Evolutionary conservation across 64 coral and sea anemone species (phyloP), one percentile per base, ranked within the genome.

Genomic region (Montipora capricornis): DNA sequence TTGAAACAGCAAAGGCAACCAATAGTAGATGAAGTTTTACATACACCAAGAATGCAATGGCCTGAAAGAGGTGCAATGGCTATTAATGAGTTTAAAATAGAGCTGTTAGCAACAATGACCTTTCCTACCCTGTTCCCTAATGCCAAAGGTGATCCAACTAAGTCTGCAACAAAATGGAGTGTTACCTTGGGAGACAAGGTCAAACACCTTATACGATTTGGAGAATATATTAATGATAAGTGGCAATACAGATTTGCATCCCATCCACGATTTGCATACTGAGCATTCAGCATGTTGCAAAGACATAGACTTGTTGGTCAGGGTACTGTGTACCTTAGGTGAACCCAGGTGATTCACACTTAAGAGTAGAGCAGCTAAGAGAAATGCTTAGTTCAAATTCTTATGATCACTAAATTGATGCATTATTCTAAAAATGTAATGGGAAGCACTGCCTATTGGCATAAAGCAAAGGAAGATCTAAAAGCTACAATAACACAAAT

Each of bases 61-160:
- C 61, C 61, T 14, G 11, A 12, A 12, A 64, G 9, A 87, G 78
- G 14, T 14, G 0, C 9, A 64, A 16, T 19, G 8, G 11, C 61
- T 14, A 14, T 64, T 16, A 64, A 64, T 87, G 91, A 87, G 53
- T 93, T 47, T 79, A 77, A 55, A 3, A 93, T 75, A 12, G 19
- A 10, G 12, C 61, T 83, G n/a, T 61, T 83, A n/a, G 80, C 80
- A 47, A 83, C 80, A 66, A 83, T 83, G 80, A 53, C 80, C n/a
- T 83, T 83, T 83, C 80, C 80, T 26, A 83, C 80, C 4, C 20
- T 83, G 44, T 83, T 83, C 16, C 80, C 80, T 62, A 53, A 83
- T 60, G 80, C 19, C 9, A 83, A 83, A 26, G 80, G 52, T 20
- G 61, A 64, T 64, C 61, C 61, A 64, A 64, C 61, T 64, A 14